phyloP scores from a whole-genome alignment of 2,113 vertebrate species.

The Tamias sibiricus region DNA sequence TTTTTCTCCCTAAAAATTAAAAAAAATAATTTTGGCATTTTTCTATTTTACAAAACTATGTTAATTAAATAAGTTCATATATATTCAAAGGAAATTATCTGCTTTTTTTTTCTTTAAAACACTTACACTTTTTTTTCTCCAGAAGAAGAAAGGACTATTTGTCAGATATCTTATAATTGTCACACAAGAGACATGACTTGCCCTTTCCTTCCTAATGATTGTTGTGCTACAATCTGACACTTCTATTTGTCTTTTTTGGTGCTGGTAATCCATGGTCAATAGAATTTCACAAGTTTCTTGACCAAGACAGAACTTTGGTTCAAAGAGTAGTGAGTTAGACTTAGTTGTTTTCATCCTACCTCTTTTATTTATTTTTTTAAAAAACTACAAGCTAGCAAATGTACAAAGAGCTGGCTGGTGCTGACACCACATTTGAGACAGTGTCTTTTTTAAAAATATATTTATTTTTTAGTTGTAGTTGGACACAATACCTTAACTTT shows the following conservation, averaged over 20 bases:
- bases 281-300: background rate
- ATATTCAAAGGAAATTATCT: background rate
- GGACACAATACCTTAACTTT: too few relatives aligned
- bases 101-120: conserved; percentile 28
- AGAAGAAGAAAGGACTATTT: background rate
- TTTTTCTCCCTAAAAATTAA: background rate
- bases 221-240: background rate
- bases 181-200: background rate
- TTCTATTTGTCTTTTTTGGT: background rate
- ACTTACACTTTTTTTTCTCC: background rate
- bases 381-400: too few relatives aligned
- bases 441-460: too few relatives aligned
- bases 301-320: background rate
- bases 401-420: too few relatives aligned
- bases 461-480: too few relatives aligned
- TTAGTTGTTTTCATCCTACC: background rate
- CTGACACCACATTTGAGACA: too few relatives aligned
- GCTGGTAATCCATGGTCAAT: background rate
- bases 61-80: conserved; percentile 16
- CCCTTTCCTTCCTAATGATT: background rate
- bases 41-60: background rate
- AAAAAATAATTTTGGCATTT: conserved; percentile 3
- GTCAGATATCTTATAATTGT: background rate
- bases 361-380: too few relatives aligned
- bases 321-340: background rate